Percentiles rank a stretch among this genome's conserved stretches.
Conservation (phyloP, 2,888 invertebrate species). For the Tiliacea citrago region DNA sequence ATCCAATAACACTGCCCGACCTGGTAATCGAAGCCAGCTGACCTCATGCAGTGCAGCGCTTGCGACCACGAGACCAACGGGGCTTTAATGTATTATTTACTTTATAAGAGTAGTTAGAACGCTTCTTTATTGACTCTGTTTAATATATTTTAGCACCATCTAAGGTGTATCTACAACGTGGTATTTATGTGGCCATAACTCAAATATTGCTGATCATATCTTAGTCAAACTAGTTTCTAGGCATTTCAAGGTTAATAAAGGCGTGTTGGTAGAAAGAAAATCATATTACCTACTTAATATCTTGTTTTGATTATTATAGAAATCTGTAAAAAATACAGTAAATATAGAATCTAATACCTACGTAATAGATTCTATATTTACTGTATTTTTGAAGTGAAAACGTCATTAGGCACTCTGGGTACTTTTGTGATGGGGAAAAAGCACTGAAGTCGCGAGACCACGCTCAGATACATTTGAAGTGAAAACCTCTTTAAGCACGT, state of each 20-base stretch:
- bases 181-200: conserved; percentile 27
- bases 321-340: too few relatives aligned
- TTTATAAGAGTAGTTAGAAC: not conserved
- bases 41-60: not conserved
- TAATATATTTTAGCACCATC: not conserved
- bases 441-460: too few relatives aligned
- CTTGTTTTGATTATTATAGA: conserved; percentile 29
- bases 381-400: not conserved
- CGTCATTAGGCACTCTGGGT: too few relatives aligned
- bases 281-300: not conserved
- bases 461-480: too few relatives aligned
- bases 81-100: too few relatives aligned
- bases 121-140: not conserved
- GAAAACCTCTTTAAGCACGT: too few relatives aligned
- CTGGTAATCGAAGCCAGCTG: not conserved
- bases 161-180: conserved; percentile 19
- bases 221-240: conserved; percentile 53
- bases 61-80: too few relatives aligned
- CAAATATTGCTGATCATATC: conserved; percentile 19
- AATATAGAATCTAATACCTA: too few relatives aligned
- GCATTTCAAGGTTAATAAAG: conserved; percentile 55
- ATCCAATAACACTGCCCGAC: not conserved
- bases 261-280: conserved; percentile 22
- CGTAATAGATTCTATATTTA: not conserved
- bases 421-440: too few relatives aligned